Base-by-base conservation (phyloP, 2,797 vertebrate genomes). In the Synanceia verrucosa region DNA sequence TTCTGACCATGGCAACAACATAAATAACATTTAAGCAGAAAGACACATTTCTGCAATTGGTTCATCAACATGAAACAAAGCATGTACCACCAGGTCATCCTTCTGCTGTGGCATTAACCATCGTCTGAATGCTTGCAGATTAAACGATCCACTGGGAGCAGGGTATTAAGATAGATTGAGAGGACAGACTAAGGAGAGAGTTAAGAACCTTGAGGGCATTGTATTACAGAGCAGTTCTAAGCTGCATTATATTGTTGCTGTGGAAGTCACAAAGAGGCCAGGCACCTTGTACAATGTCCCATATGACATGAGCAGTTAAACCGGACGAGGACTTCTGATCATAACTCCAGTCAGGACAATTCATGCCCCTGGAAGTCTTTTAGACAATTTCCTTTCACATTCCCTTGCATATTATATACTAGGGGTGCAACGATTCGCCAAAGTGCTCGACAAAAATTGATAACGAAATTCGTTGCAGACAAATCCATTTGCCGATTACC, bases 101-200 rank as follows among this genome's bases (percentile, higher is more conserved):
- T 57, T 76, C 51, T 51, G 73, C 48, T 39, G 55, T 81, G 75
- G 73, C 65, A 83, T 90, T 85, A 83, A 80, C 61, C 74, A 79
- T 81, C 0, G 64, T 85, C 76, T 88, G 73, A 62, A 84, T 80
- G 67, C 48, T 76, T 68, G 56, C 64, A 85, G 85, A 85, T 82
- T 87, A 87, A 82, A 85, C 9, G 10, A 88, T 87, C 82, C 79
- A 80, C 57, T 83, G 82, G 73, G 81, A 88, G 63, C 66, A 59
- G 59, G 60, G 82, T 80, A 89, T 86, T 86, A 79, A 76, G 79
- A 89, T 81, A 83, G 86, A 91, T 84, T 81, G 82, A 86, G 78
- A 83, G 81, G 75, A 86, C 74, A 70, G 73, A 71, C 72, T 80
- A 76, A 84, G 76, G 81, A 81, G 80, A 79, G 80, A 72, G 68